Evolutionary conservation across 2,113 vertebrate genomes (phyloP), one percentile per base, ranked within the genome.

Genomic region (Pandion haliaetus): DNA sequence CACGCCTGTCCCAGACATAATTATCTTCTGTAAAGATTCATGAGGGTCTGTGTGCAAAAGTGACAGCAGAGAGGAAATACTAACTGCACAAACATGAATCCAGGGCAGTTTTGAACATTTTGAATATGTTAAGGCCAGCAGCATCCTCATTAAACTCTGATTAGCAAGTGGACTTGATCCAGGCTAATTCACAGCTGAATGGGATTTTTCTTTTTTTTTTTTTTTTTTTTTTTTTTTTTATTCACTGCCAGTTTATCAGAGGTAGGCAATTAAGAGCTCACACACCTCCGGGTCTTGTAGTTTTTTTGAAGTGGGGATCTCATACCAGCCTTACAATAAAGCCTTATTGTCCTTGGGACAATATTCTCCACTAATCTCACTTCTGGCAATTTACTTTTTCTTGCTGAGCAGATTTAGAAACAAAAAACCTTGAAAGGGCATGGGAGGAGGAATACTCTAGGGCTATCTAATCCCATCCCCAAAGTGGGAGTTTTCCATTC

Each of bases 381-480:
- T 98, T 98, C 98, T 98, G 97, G 98, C 98, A 98, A 98, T 98
- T 98, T 98, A 98, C 98, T 98, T 98, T 98, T 98, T 96, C 98
- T 98, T 97, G 96, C 97, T 98, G 97, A 98, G 98, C 98, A 98
- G 98, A 98, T 98, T 98, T 98, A 98, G 98, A 98, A 98, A 98
- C 97, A 98, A 97, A 98, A 98, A 95, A 73, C 96, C 95, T 97
- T 98, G 96, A 98, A 98, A 98, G 98, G 96, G 94, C 96, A 96
- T 91, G 29, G 62, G 93, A 97, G 98, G 95, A 97, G 97, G 95
- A 97, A 97, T 98, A 97, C 97, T 98, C 97, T 94, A 92, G 94
- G 95, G 94, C 97, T 96, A 97, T 98, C 97, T 98, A 98, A 98
- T 98, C 98, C 98, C 47, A 44, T 97, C 76, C 92, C 97, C 97